phyloP scores from a whole-genome alignment of 2,797 vertebrate species.

The Percopsis omiscomaycus region DNA sequence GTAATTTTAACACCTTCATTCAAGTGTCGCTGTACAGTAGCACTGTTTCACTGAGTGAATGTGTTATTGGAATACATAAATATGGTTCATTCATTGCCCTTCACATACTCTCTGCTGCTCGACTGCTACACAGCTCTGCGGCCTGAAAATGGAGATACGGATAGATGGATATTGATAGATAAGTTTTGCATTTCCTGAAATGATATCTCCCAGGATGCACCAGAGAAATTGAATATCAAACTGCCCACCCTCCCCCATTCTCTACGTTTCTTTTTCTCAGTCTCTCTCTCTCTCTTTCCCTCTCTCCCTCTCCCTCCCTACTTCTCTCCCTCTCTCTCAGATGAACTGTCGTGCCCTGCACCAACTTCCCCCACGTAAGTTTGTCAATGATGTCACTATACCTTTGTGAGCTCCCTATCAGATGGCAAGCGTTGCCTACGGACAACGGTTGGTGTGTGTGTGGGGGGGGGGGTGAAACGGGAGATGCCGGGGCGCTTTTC shows the following conservation, averaged over 20 bases:
- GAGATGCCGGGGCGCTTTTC: slow-evolving; percentile 27
- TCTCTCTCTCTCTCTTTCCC: slow-evolving; percentile 38
- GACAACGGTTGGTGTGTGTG: slow-evolving; percentile 8
- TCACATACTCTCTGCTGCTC: slow-evolving; percentile 55
- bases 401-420: slow-evolving; percentile 31
- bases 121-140: slow-evolving; percentile 40
- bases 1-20: slow-evolving; percentile 31
- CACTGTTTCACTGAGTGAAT: slow-evolving; percentile 13
- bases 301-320: slow-evolving; percentile 4
- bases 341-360: slow-evolving; percentile 31
- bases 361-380: slow-evolving; percentile 27
- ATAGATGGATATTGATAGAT: slow-evolving; percentile 70
- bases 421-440: slow-evolving; percentile 9
- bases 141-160: slow-evolving; percentile 54
- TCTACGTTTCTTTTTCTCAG: slow-evolving; percentile 28
- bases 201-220: slow-evolving; percentile 72
- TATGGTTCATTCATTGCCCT: slow-evolving; percentile 45
- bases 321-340: slow-evolving; percentile 19
- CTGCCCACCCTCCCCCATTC: slow-evolving; percentile 44
- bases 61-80: slow-evolving; percentile 25
- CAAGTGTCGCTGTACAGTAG: neutral
- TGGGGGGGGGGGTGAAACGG: slow-evolving; percentile 35
- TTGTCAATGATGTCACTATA: slow-evolving; percentile 44
- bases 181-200: slow-evolving; percentile 72
- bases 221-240: slow-evolving; percentile 67